phyloP scores from a whole-genome alignment of 2,888 invertebrate genomes.

The Trichacis sp. region DNA sequence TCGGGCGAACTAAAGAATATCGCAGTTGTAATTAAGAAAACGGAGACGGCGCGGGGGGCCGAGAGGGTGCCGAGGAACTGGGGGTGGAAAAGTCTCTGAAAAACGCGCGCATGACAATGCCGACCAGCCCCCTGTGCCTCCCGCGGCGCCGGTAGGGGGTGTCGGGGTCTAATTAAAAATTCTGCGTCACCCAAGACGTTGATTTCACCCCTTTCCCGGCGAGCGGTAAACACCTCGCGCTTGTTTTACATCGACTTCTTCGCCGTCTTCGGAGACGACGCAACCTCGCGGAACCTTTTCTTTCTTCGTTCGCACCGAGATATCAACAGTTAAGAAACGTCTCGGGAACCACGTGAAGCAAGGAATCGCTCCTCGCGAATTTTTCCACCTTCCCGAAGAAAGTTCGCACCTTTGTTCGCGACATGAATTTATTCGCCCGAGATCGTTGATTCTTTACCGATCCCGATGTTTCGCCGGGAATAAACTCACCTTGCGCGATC shows the following conservation, averaged over 20 bases:
- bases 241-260: slow-evolving; percentile 16
- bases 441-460: too few species aligned
- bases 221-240: slow-evolving; percentile 34
- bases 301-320: background rate
- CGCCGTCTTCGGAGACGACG: slow-evolving; percentile 4
- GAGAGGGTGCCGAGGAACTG: slow-evolving; percentile 60
- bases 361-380: too few species aligned
- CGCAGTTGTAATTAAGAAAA: slow-evolving; percentile 69
- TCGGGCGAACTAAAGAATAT: slow-evolving; percentile 68
- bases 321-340: background rate
- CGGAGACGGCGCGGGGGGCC: slow-evolving; percentile 53
- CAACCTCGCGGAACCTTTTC: background rate
- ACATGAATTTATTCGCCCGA: too few species aligned
- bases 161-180: slow-evolving; percentile 67
- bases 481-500: slow-evolving; percentile 96
- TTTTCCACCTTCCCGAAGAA: too few species aligned
- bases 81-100: slow-evolving; percentile 67
- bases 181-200: slow-evolving; percentile 57
- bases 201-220: slow-evolving; percentile 48
- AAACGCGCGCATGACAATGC: slow-evolving; percentile 70
- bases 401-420: too few species aligned
- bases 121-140: slow-evolving; percentile 46
- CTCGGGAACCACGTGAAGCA: background rate
- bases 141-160: slow-evolving; percentile 47
- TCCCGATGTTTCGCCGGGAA: too few species aligned